Base-by-base conservation (phyloP, 2,113 vertebrate species). In the Gopherus flavomarginatus region DNA sequence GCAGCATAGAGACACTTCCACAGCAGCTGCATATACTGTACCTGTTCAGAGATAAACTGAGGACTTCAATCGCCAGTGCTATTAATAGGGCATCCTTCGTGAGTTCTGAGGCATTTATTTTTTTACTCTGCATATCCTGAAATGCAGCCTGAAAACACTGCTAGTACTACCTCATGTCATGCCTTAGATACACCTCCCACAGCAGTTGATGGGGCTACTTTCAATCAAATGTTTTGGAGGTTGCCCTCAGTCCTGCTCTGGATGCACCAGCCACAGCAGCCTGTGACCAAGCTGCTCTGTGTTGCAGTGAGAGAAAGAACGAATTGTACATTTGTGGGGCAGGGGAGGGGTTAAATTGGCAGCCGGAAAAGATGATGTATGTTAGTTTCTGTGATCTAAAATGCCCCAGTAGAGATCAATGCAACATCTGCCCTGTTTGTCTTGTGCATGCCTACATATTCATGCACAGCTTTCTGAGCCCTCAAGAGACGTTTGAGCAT, bases 351-450 rank as follows among this genome's bases (percentile, higher is more conserved):
- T 94, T 90, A 89, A 91, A 96, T 62, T 96, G 95, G 96, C 97
- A 98, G 96, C 94, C 97, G 91, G 92, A 96, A 97, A 95, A 94
- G 90, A 94, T 90, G 95, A 92, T 89, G n/a, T 96, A 97, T 98
- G 96, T 97, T 98, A 97, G 87, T 87, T 97, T 85, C 95, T 96
- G 59, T 94, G 89, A 95, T 96, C 94, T 97, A 85, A 97, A 96
- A 97, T 96, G 94, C 91, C 98, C 92, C 98, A 98, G 93, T 79
- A 97, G 98, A 98, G 95, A 97, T 96, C 69, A 50, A 87, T 2
- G 6, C 94, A 97, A 98, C 98, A 99, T 98, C 98, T 98, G 98
- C 95, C 98, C 97, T 92, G 50, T 93, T 97, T 97, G 97, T 98
- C 81, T 98, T 90, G 89, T 1, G 8, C 89, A 50, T 95, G 96